Base-by-base conservation (phyloP, 2,888 invertebrate genomes). In the Pemphredon lugubris region DNA sequence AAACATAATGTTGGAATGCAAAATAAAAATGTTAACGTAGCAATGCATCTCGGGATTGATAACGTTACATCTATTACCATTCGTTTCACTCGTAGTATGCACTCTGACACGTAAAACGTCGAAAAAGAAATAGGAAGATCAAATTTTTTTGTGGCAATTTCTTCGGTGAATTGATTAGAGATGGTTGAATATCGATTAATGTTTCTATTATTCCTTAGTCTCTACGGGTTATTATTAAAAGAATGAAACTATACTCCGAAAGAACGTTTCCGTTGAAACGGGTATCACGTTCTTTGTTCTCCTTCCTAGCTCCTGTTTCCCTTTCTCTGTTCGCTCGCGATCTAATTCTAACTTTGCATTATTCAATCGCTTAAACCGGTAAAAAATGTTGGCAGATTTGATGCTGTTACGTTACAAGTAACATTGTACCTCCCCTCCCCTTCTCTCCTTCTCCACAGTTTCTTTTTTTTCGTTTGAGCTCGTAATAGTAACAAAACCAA, bases 341-440 rank as follows among this genome's bases (percentile, higher is more conserved):
- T 14, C 69, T 79, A 78, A 59, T 67, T 57, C 79, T 75, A 81
- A 30, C 34, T 45, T 55, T 65, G 47, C 48, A 37, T 75, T 72
- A 81, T 75, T 37, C 44, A 34, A 71, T 75, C 50, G 34, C 61
- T 79, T 79, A 79, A 70, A 79, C 1, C 42, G 50, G 69, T 77
- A 81, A 81, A 80, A 80, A 79, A 81, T 72, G 57, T 81, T 79
- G 79, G 79, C 79, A 79, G 77, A 79, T 79, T 73, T 32, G 64
- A 81, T 79, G 72, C 47, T 73, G 73, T 75, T 81, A 79, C 65
- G 16, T 21, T 57, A 54, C 32, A 5, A 57, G 73, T 79, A 79
- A 81, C 65, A 70, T 70, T 61, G 54, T 75, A 60, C 14, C 18
- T 65, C 34, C 44, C 32, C 57, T 54, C 54, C 14, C 14, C 30